Evolutionary conservation across 2,113 vertebrate genomes (phyloP), one percentile per base, ranked within the genome.

Genomic region (Motacilla tschutschensis): DNA sequence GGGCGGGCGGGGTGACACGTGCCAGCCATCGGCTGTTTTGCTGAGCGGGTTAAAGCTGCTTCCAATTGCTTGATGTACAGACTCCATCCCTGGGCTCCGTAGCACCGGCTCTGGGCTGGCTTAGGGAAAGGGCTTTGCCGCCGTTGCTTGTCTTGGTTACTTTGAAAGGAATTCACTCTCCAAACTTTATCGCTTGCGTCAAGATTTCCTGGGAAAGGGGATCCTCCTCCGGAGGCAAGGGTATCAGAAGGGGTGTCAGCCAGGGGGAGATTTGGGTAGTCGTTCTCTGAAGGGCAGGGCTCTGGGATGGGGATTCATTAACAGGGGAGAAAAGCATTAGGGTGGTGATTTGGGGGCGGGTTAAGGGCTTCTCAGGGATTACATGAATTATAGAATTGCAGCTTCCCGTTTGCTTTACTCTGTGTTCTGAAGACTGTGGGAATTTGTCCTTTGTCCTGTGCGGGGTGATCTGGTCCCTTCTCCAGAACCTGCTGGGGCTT

Each of bases 331-430:
- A 94, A 93, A 93, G 93, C 94, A 87, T 86, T 87, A 85, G 93
- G 92, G 94, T 91, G 92, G 90, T 94, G 92, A 91, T 87, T 94
- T 91, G 92, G 95, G 95, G 95, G 93, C 94, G 94, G 94, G 96
- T 95, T 91, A 95, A 94, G 95, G 94, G 93, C 91, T 95, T 95
- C 95, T 97, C 96, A 97, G 96, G 97, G 96, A 97, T 97, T 96
- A 97, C 94, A 95, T 94, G 94, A 96, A 97, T 96, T 97, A 83
- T 83, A 94, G 96, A 95, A 96, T 95, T 91, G 96, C 95, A 96
- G 95, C 95, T 92, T 96, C 96, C 97, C 91, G 25, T 96, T 88
- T 92, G 94, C 87, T 95, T 77, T 91, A 88, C 94, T 94, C 91
- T 92, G 66, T 92, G 80, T 91, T 94, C 85, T 62, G 89, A 93